Evolutionary conservation across 2,797 vertebrate species (phyloP).

Genomic region (Chloroceryle amazona): DNA sequence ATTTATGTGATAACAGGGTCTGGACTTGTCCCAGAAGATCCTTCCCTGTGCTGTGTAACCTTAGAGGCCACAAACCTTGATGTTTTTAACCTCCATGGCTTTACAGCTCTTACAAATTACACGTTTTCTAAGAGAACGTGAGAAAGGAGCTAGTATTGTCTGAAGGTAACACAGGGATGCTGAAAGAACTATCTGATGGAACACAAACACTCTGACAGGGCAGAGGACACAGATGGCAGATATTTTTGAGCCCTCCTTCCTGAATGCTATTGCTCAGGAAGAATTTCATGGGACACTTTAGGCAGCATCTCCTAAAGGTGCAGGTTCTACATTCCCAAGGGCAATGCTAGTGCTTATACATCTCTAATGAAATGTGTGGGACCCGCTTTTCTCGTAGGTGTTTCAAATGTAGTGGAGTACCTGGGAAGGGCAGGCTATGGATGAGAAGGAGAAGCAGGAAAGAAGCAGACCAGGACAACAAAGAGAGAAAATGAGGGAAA

Average conservation of each 20-base stretch:
- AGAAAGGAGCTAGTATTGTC: not conserved
- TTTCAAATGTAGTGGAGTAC: not conserved
- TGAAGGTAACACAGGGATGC: not conserved
- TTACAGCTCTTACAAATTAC: not conserved
- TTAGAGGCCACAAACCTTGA: not conserved
- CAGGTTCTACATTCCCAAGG: not conserved
- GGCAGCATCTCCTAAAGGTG: accelerated
- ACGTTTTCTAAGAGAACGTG: not conserved
- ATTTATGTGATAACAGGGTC: not conserved
- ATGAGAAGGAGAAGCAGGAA: not conserved
- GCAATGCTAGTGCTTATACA: not conserved
- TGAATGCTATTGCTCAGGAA: not conserved
- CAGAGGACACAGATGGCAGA: not conserved
- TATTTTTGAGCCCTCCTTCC: not conserved
- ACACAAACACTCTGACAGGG: not conserved
- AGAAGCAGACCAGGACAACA: not conserved
- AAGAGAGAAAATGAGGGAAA: not conserved
- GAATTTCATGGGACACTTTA: not conserved
- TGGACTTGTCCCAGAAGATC: not conserved
- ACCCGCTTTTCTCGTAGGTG: not conserved
- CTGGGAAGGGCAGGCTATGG: not conserved
- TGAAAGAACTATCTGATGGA: not conserved
- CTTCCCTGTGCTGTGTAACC: not conserved
- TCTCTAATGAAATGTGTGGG: not conserved
- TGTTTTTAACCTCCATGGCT: not conserved